Evolutionary conservation across 2,888 invertebrate species (phyloP).

Genomic region (Lasioglossum morio): DNA sequence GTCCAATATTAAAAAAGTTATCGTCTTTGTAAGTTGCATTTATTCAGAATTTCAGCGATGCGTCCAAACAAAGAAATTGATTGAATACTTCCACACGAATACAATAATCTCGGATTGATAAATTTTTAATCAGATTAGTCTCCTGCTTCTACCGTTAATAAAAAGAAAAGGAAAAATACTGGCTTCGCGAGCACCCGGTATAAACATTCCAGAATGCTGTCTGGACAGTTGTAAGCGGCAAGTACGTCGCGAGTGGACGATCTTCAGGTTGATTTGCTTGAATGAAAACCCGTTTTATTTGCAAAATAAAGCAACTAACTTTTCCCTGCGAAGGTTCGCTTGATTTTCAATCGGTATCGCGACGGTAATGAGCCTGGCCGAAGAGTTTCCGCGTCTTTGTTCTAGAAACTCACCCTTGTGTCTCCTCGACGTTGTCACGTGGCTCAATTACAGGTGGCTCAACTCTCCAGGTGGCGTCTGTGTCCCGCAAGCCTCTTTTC

Average conservation of each 20-base stretch:
- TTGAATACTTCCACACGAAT: background rate
- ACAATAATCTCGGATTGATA: background rate
- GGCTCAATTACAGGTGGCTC: slow-evolving; percentile 34
- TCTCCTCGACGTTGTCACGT: slow-evolving; percentile 44
- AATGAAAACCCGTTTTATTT: slow-evolving; percentile 18
- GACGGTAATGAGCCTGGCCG: slow-evolving; percentile 44
- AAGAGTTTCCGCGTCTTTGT: slow-evolving; percentile 39
- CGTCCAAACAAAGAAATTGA: background rate
- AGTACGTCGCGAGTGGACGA: background rate
- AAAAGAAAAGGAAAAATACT: background rate
- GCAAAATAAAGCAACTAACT: slow-evolving; percentile 34
- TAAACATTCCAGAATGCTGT: background rate
- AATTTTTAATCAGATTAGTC: background rate
- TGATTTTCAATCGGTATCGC: slow-evolving; percentile 35
- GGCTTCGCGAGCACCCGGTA: background rate
- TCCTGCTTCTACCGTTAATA: background rate
- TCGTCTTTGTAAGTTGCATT: too few species aligned
- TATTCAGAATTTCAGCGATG: too few species aligned
- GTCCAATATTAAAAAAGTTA: too few species aligned
- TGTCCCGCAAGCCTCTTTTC: slow-evolving; percentile 15
- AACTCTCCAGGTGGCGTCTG: slow-evolving; percentile 21
- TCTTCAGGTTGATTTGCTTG: background rate
- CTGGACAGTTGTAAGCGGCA: background rate
- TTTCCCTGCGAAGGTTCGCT: slow-evolving; percentile 32
- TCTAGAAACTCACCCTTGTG: background rate